A percentile compares a stretch with the other conserved stretches of the same genome.
phyloP scores from a whole-genome alignment of 2,797 vertebrate species.

The Pelodytes ibericus region DNA sequence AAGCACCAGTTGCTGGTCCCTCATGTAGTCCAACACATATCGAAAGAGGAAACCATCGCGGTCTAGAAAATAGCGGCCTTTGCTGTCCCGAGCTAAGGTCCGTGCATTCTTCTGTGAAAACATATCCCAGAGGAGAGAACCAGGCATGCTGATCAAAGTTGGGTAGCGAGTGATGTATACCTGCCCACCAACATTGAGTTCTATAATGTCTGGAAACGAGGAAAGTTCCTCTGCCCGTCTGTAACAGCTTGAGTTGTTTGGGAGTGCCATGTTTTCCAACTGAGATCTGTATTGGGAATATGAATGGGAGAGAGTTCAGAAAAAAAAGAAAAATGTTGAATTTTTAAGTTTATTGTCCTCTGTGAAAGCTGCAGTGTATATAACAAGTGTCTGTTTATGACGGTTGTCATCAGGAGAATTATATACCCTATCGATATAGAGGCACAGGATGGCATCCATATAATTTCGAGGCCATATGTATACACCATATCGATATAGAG shows the following conservation, averaged over 20 bases:
- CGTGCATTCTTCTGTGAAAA: slow-evolving; percentile 79
- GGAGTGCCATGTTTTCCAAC: slow-evolving; percentile 80
- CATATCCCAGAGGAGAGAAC: slow-evolving; percentile 89
- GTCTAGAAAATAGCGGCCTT: slow-evolving; percentile 91
- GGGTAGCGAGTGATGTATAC: slow-evolving; percentile 89
- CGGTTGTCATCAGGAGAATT: too few species aligned
- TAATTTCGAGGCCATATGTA: too few species aligned
- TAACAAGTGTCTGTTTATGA: too few species aligned
- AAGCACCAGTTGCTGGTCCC: slow-evolving; percentile 86
- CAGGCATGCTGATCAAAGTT: slow-evolving; percentile 83
- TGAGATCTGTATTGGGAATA: slow-evolving; percentile 48
- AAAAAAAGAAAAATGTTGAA: too few species aligned
- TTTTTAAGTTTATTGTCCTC: too few species aligned
- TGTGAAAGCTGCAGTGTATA: too few species aligned
- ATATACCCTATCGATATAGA: too few species aligned
- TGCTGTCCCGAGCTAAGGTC: slow-evolving; percentile 86
- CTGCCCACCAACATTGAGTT: slow-evolving; percentile 93
- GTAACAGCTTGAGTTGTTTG: slow-evolving; percentile 71
- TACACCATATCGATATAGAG: too few species aligned
- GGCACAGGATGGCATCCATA: too few species aligned
- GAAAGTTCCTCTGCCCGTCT: slow-evolving; percentile 73
- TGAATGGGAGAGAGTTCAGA: too few species aligned
- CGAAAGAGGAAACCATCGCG: slow-evolving; percentile 93
- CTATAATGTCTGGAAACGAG: slow-evolving; percentile 83
- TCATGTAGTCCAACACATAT: slow-evolving; percentile 89